These are phyloP conservation scores for Hypselothyrea guttata DNA, from an alignment of 2,888 invertebrate genomes.

Conservation along the genomic window DNA sequence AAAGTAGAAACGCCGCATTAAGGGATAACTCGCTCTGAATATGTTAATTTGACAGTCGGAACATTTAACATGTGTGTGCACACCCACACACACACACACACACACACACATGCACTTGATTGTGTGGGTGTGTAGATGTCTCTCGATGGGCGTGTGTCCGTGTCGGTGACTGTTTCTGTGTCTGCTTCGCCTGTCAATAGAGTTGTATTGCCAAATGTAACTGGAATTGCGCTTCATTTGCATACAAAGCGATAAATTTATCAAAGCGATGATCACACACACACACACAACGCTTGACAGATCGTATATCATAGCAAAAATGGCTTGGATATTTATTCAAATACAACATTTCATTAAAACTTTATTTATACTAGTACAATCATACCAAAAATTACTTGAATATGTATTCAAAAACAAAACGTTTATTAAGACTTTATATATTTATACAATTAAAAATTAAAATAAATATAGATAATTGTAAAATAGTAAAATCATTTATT, in stretches of 20 bases:
- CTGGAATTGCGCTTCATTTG: conserved; percentile 30
- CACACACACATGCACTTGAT: too few species aligned
- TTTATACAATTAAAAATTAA: too few species aligned
- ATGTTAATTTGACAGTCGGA: conserved; percentile 63
- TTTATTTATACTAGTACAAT: too few species aligned
- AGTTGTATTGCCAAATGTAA: conserved; percentile 29
- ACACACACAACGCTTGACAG: conserved; percentile 21
- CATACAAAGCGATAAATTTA: conserved; percentile 36
- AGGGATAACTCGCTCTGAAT: conserved; percentile 65
- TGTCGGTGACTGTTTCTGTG: neutral
- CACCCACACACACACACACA: too few species aligned
- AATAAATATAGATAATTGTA: too few species aligned
- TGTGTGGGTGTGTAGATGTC: neutral
- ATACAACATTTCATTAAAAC: conserved; percentile 3
- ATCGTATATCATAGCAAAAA: conserved; percentile 7
- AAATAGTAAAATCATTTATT: too few species aligned
- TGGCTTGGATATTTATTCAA: neutral
- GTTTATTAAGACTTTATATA: too few species aligned
- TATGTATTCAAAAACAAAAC: too few species aligned
- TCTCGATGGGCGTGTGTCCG: too few species aligned
- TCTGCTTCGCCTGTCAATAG: conserved; percentile 30
- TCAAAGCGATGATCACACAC: conserved; percentile 11
- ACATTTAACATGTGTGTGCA: conserved; percentile 25
- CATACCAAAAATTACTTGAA: too few species aligned
- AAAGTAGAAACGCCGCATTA: conserved; percentile 51